Evolutionary conservation across 2,888 invertebrate species (phyloP).

Genomic region (Amphimallon solstitiale): DNA sequence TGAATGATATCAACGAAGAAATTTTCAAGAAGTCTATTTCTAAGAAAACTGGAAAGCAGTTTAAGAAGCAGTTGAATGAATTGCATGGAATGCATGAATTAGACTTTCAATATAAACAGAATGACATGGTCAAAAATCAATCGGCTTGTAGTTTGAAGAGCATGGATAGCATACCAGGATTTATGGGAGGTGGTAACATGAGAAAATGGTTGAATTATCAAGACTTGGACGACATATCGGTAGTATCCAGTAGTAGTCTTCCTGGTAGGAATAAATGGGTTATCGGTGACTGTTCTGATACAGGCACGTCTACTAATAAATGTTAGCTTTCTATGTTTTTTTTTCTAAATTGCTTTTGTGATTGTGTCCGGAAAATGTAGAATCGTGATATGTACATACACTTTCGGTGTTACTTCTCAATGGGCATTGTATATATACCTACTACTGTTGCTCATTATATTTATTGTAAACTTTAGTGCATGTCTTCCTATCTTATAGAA

Average conservation of each 20-base stretch:
- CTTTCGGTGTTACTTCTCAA: conserved; percentile 7
- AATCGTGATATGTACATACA: conserved; percentile 1
- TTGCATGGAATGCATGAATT: conserved; percentile 46
- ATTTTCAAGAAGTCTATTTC: conserved; percentile 41
- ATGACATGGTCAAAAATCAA: conserved; percentile 33
- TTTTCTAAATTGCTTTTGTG: conserved; percentile 18
- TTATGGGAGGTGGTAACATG: conserved; percentile 49
- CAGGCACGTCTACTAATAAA: conserved; percentile 58
- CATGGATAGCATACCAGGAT: conserved; percentile 53
- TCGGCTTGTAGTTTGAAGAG: conserved; percentile 53
- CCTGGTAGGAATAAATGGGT: conserved; percentile 54
- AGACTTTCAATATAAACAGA: conserved; percentile 30
- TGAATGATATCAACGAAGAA: conserved; percentile 47
- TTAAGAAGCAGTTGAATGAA: conserved; percentile 41
- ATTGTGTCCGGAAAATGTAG: conserved; percentile 14
- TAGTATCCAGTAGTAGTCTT: conserved; percentile 45
- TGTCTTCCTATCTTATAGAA: not conserved
- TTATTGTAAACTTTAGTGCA: not conserved
- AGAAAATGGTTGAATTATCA: conserved; percentile 59
- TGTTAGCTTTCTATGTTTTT: conserved; percentile 17
- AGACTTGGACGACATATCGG: conserved; percentile 55
- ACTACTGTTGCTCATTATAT: not conserved
- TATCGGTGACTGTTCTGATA: conserved; percentile 57
- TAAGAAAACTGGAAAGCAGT: conserved; percentile 31
- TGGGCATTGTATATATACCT: conserved; percentile 16